phyloP scores from a whole-genome alignment of 2,113 vertebrate genomes.

The Atrichornis clamosus region DNA sequence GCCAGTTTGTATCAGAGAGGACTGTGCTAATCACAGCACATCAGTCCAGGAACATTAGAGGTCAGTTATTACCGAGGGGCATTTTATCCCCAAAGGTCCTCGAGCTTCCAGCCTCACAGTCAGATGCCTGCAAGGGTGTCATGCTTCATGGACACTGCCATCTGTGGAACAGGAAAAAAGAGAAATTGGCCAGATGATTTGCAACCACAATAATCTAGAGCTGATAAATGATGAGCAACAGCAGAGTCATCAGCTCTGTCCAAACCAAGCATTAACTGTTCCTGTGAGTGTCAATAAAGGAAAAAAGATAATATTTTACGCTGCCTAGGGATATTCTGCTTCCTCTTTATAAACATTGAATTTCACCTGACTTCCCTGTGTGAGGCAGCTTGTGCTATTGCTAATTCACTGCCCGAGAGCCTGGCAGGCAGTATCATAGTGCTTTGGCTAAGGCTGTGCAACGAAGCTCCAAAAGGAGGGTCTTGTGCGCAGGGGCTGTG shows the following conservation, averaged over 20 bases:
- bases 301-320: not conserved
- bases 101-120: not conserved
- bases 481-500: not conserved
- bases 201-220: not conserved
- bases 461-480: not conserved
- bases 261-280: not conserved
- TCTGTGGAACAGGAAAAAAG: not conserved
- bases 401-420: not conserved
- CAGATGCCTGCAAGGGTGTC: not conserved
- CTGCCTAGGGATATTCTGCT: not conserved
- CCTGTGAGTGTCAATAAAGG: not conserved
- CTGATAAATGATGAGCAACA: not conserved
- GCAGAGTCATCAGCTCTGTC: not conserved
- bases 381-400: not conserved
- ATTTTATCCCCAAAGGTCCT: not conserved
- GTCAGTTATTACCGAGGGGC: not conserved
- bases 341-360: not conserved
- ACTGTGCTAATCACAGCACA: not conserved
- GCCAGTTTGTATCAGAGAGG: not conserved
- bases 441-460: not conserved
- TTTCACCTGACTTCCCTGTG: not conserved
- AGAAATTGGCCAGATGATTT: not conserved
- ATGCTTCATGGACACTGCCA: not conserved
- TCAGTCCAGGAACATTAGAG: not conserved
- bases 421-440: not conserved